Percentiles rank a stretch among this genome's conserved stretches.
phyloP scores from a whole-genome alignment of 37 sponge, comb jelly and placozoan species.

The Amphimedon queenslandica region DNA sequence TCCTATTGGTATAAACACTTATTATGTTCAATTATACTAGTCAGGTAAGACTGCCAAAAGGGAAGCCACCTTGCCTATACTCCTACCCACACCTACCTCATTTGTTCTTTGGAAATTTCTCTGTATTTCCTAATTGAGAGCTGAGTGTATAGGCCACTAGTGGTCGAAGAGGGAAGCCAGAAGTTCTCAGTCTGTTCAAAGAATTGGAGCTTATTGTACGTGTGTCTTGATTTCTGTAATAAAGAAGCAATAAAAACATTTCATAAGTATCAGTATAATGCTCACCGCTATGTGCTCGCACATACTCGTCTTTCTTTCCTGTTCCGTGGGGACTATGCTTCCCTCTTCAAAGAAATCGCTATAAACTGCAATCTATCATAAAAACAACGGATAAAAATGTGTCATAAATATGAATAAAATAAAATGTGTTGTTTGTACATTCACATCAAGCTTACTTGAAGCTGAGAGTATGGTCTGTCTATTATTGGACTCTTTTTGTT shows the following conservation, averaged over 20 bases:
- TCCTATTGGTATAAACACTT: background rate
- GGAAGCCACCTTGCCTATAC: too few relatives aligned
- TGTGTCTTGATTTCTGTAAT: background rate
- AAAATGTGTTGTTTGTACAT: too few relatives aligned
- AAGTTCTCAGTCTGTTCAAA: slow-evolving; percentile 13
- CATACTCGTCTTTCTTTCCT: background rate
- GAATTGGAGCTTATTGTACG: slow-evolving; percentile 17
- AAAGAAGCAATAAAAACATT: background rate
- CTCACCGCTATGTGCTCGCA: background rate
- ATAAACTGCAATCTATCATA: background rate
- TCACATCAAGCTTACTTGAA: too few relatives aligned
- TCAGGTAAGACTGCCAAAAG: too few relatives aligned
- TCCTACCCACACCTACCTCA: slow-evolving; percentile 9
- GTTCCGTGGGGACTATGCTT: background rate
- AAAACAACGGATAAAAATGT: too few relatives aligned
- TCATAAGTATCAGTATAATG: background rate
- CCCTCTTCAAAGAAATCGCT: background rate
- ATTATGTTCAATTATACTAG: too few relatives aligned
- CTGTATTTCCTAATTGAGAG: slow-evolving; percentile 31
- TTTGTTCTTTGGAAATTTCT: slow-evolving; percentile 31
- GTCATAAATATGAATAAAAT: too few relatives aligned
- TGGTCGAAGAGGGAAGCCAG: slow-evolving; percentile 32
- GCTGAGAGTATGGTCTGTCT: too few relatives aligned
- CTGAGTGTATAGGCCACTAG: slow-evolving; percentile 16
- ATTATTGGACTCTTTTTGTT: too few relatives aligned